Percentiles rank a stretch among this genome's conserved stretches.
Conservation (phyloP, 2,888 invertebrate species). For the Eustalomyia histrio region DNA sequence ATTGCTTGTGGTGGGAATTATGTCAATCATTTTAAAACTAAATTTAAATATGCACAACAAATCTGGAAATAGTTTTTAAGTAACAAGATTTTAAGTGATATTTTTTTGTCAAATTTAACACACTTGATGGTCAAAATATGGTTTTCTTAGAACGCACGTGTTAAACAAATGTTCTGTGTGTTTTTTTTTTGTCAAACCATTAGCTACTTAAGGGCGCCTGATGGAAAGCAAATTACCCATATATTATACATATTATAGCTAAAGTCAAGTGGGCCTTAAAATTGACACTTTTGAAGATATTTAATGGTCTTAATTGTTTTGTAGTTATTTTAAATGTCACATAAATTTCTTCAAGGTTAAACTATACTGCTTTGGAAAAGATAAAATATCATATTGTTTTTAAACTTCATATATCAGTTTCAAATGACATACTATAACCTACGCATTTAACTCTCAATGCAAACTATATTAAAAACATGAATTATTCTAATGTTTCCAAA, state of each 20-base stretch:
- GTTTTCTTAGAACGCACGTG: constrained; percentile 46
- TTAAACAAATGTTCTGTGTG: constrained; percentile 48
- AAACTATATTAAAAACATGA: no score
- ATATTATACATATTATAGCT: constrained; percentile 19
- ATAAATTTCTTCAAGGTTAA: constrained; percentile 59
- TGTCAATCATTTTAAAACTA: constrained; percentile 22
- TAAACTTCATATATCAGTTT: background rate
- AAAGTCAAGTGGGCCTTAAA: constrained; percentile 41
- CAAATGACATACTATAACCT: background rate
- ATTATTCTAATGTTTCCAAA: no score
- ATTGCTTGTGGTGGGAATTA: constrained; percentile 42
- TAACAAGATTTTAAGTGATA: background rate
- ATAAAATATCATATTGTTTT: background rate
- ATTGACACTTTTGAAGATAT: constrained; percentile 37
- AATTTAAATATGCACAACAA: background rate
- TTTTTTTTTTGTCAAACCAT: constrained; percentile 7
- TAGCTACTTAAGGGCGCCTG: constrained; percentile 45
- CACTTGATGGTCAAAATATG: background rate
- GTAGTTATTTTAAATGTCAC: constrained; percentile 43
- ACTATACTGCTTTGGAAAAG: background rate
- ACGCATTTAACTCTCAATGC: background rate
- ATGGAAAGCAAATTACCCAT: constrained; percentile 18
- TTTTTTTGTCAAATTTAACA: constrained; percentile 1
- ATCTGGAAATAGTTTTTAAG: background rate
- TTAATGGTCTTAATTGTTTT: constrained; percentile 11